Base-by-base conservation (phyloP, 2,797 vertebrate genomes). In the Hoplostethus mediterraneus region DNA sequence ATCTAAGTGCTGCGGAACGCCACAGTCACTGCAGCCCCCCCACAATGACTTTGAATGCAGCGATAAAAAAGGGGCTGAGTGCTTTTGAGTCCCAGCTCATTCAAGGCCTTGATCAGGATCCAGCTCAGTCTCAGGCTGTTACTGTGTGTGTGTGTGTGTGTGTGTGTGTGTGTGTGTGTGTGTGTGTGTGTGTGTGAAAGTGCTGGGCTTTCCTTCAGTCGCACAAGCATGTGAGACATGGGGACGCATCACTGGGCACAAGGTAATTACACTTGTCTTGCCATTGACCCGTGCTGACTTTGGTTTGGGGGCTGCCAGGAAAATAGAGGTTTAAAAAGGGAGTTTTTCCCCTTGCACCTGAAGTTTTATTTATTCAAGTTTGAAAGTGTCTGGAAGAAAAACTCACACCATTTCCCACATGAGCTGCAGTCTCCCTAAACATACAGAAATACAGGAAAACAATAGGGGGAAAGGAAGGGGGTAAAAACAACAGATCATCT, bases 31-130 rank as follows among this genome's bases (percentile, higher is more conserved):
- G 72, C 77, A 48, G 85, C 84, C 84, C 86, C 59, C 92, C 89
- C 88, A 87, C 89, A 82, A 77, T 82, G 89, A 90, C 91, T 92
- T 89, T 90, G 88, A 90, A 91, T 89, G 57, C 73, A 21, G 60
- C 59, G 87, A 90, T 87, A 85, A 92, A 89, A 86, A 69, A 17
- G 71, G 71, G 74, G 75, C 81, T 75, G 79, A 84, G 80, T 81
- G 89, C 74, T 79, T 86, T 75, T 73, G 72, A 89, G 87, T 77
- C 71, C 71, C 76, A 61, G 84, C 80, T 90, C 80, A 82, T 90
- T 89, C 75, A 21, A 67, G 65, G 66, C 66, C 71, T 53, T 81
- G 82, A 82, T 87, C 48, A 6, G 67, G 63, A 81, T 83, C 73
- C 68, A 69, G 65, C 49, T 80, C 75, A 21, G 72, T 75, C 80